phyloP scores from a whole-genome alignment of 2,113 vertebrate genomes.

The Corvus moneduloides region DNA sequence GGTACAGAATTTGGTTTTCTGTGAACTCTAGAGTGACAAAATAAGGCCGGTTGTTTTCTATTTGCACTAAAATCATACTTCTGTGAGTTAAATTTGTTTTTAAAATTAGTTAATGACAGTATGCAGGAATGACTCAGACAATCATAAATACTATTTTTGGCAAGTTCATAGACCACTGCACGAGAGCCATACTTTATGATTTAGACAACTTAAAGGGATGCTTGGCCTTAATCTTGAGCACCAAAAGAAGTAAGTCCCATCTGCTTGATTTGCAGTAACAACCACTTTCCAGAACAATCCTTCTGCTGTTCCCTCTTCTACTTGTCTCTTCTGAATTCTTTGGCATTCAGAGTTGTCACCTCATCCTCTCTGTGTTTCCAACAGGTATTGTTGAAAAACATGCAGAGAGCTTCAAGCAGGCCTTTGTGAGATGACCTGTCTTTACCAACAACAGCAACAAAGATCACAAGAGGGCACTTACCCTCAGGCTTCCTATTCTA shows the following conservation, averaged over 20 bases:
- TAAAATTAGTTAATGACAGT: not conserved
- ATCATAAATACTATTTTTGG: not conserved
- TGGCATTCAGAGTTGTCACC: not conserved
- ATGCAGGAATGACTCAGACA: not conserved
- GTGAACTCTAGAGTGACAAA: slow-evolving; percentile 79
- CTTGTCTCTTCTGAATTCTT: not conserved
- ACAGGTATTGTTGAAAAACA: not conserved
- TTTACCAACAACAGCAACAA: not conserved
- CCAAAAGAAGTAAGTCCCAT: not conserved
- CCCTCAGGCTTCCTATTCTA: not conserved
- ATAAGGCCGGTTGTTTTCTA: not conserved
- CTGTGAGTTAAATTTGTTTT: not conserved
- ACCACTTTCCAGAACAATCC: not conserved
- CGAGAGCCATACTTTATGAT: not conserved
- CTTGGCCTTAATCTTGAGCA: not conserved
- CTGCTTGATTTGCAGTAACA: not conserved
- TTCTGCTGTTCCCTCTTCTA: not conserved
- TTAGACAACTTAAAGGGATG: not conserved
- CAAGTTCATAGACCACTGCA: not conserved
- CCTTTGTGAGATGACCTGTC: not conserved
- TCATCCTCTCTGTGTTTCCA: not conserved
- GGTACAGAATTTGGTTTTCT: slow-evolving; percentile 83
- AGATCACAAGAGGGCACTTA: not conserved
- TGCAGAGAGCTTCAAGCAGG: not conserved
- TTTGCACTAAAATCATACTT: not conserved